Evolutionary conservation across 2,888 invertebrate genomes (phyloP).

Genomic region (Drosophila pseudotakahashii): DNA sequence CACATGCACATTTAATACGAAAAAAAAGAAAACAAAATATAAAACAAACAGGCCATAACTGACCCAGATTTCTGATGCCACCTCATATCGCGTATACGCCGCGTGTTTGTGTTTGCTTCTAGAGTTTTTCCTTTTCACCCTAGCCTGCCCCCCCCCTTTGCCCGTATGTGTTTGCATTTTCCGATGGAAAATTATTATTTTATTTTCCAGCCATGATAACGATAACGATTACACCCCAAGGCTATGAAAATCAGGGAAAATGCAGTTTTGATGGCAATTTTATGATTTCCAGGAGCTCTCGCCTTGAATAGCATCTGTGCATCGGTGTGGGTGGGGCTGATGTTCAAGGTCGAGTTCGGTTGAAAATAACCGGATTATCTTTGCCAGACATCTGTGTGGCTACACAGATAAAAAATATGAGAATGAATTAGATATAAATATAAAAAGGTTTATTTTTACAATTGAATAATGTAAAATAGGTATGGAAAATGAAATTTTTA

Average conservation of each 20-base stretch:
- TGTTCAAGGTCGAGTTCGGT: constrained; percentile 32
- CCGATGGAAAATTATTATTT: constrained; percentile 44
- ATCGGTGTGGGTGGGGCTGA: constrained; percentile 1
- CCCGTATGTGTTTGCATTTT: constrained; percentile 13
- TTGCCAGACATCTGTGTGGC: constrained; percentile 16
- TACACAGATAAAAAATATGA: not conserved
- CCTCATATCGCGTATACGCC: constrained; percentile 31
- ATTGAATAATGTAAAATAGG: too few species aligned
- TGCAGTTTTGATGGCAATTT: constrained; percentile 37
- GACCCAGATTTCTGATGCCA: constrained; percentile 80
- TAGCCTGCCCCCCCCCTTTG: not conserved
- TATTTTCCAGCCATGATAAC: constrained; percentile 36
- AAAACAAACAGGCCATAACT: constrained; percentile 71
- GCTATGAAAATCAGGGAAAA: constrained; percentile 45
- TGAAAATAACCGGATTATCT: constrained; percentile 33
- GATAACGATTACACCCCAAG: constrained; percentile 16
- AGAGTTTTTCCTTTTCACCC: not conserved
- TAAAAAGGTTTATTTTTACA: too few species aligned
- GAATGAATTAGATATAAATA: too few species aligned
- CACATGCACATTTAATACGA: constrained; percentile 50
- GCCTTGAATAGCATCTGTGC: constrained; percentile 44
- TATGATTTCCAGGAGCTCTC: constrained; percentile 24
- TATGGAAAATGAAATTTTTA: too few species aligned
- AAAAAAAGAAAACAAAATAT: constrained; percentile 13
- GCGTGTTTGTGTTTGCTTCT: constrained; percentile 26